Evolutionary conservation across 2,113 vertebrate species (phyloP), one percentile per base, ranked within the genome.

Genomic region (Toxotes jaculatrix): DNA sequence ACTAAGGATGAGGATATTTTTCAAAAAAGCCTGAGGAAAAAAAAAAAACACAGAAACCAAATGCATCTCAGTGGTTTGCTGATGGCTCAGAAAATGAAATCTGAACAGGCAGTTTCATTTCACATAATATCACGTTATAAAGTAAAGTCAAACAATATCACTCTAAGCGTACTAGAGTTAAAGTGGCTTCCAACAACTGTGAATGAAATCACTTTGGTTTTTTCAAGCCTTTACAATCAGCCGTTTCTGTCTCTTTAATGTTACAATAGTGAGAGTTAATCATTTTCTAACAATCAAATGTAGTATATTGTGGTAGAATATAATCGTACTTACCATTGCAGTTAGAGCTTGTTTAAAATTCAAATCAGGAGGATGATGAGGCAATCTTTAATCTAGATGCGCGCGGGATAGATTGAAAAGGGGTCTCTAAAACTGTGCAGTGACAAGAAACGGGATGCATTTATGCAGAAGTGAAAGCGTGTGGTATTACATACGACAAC

Each of bases 381-480:
- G 57, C 9, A n/a, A 10, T 43, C 7, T 67, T 59, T 51, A 14
- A 6, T 74, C 65, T 73, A 71, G 43, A 5, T 61, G 45, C 3
- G 3, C 23, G 64, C 64, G 3, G 19, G 4, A 1, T 13, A 67
- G 12, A 45, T 45, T 16, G 11, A 23, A 12, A 36, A 53, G 3
- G 36, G 1, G 2, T 0, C 4, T 38, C 34, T 17, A 8, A 16
- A 53, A 0, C 4, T 51, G 60, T 56, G 65, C 65, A 67, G 53
- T 40, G 32, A 71, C 16, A 17, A 19, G 21, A 36, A 81, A 59
- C 14, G 4, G 9, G 3, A 40, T 55, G 7, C 12, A 19, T 34
- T 19, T 17, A 87, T 70, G 77, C 81, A 89, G 92, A 93, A 92
- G 84, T 92, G 90, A 90, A 89, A 91, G 40, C 4, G 8, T 45